Base-by-base conservation (phyloP, 2,888 invertebrate species). In the Ophraella communa region DNA sequence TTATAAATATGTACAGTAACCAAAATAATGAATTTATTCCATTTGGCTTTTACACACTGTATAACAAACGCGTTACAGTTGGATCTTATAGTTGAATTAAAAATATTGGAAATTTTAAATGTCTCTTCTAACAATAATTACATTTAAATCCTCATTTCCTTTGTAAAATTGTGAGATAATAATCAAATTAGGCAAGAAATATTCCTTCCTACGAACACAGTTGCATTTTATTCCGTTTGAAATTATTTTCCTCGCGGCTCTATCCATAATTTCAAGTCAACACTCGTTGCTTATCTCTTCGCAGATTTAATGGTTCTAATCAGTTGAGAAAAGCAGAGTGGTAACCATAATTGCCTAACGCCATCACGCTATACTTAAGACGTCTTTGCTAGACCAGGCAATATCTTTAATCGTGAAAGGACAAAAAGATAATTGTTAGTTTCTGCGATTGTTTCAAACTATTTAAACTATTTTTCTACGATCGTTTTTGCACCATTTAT, bases 251-350 rank as follows among this genome's bases (percentile, higher is more conserved):
- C 56, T 45, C 23, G 2, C 8, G 45, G 56, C 56, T 45, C 14
- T 45, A 45, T 56, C 56, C 56, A 56, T 56, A 56, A 56, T 44
- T 44, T 45, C 56, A 17, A 56, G 56, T 56, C 56, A 56, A 56
- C 56, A 56, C 45, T 56, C 27, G 44, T 45, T 42, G 30, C 21
- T 45, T 56, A 56, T 56, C 56, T 56, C 56, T 56, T 45, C 39
- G 24, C 56, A 56, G 35, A 55, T 55, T 45, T 60, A 52, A 60
- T 55, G 35, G 51, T 21, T 60, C 55, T 49, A 64, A 60, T 52
- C 60, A 60, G 35, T 49, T 51, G 42, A 59, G 42, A 64, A 64
- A 42, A 56, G 60, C 47, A 17, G 30, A 49, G 55, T 44, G 52
- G 21, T 59, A 44, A 51, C 35, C 17, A 23, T 64, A 64, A 56